These are phyloP conservation scores for Mormyrus hasselquistii DNA, from an alignment of 2,797 vertebrate species.

Conservation along the genomic window DNA sequence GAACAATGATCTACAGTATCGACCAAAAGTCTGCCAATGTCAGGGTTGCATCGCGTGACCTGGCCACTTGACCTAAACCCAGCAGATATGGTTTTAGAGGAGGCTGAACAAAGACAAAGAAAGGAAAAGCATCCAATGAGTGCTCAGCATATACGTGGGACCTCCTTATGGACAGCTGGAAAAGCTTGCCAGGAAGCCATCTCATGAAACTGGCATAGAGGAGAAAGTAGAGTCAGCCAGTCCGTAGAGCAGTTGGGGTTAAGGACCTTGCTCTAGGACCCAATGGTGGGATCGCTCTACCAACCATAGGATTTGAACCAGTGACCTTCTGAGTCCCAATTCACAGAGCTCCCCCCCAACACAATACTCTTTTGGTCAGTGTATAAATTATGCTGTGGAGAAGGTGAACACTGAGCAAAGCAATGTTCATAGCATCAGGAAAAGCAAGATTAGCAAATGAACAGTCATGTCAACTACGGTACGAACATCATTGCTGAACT, in stretches of 20 bases:
- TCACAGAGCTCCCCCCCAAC: not conserved
- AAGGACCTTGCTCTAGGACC: not conserved
- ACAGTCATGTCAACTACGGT: not conserved
- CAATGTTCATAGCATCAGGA: not conserved
- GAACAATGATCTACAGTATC: not conserved
- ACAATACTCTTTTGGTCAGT: not conserved
- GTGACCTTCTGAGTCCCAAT: not conserved
- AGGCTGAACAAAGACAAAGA: not conserved
- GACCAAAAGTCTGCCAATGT: not conserved
- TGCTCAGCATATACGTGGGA: not conserved
- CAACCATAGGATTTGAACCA: not conserved
- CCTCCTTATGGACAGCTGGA: not conserved
- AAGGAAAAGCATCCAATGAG: not conserved
- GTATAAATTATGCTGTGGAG: slow-evolving; percentile 14
- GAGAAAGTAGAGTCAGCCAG: not conserved
- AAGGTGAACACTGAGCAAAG: not conserved
- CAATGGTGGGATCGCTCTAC: not conserved
- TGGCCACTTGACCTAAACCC: not conserved
- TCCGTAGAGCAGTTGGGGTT: not conserved
- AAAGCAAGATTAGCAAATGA: not conserved
- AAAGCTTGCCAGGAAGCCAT: not conserved
- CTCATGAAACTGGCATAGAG: not conserved
- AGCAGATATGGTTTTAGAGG: not conserved
- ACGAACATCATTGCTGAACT: not conserved
- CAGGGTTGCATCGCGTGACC: not conserved